Evolutionary conservation across 2,888 invertebrate species (phyloP).

Genomic region (Vannuccia rotundouncinata): DNA sequence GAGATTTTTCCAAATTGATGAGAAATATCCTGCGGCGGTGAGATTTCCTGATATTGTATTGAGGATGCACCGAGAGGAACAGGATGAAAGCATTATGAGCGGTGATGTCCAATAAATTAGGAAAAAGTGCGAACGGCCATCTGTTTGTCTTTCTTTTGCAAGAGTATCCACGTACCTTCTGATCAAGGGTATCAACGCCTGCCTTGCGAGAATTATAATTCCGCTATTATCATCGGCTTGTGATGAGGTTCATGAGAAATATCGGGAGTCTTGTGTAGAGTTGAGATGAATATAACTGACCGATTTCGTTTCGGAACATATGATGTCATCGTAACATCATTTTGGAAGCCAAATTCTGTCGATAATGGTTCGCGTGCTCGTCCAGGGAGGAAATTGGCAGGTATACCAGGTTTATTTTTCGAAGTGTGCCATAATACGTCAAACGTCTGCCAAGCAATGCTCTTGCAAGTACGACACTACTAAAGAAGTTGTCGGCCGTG

Average conservation of each 20-base stretch:
- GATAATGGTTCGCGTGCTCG: slow-evolving; percentile 15
- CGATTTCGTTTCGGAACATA: slow-evolving; percentile 5
- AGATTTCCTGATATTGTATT: slow-evolving; percentile 2
- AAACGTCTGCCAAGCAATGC: slow-evolving; percentile 11
- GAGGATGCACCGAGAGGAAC: slow-evolving; percentile 3
- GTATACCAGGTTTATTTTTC: slow-evolving; percentile 25
- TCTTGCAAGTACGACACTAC: not conserved
- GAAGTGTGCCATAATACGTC: slow-evolving; percentile 14
- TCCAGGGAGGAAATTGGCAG: slow-evolving; percentile 21
- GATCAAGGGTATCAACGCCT: slow-evolving; percentile 25
- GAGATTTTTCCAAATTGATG: slow-evolving; percentile 14
- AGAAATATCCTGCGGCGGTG: slow-evolving; percentile 10
- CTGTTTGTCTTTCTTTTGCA: slow-evolving; percentile 32
- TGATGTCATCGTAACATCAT: slow-evolving; percentile 18
- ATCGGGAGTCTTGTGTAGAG: not conserved
- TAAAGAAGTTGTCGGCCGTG: slow-evolving; percentile 36
- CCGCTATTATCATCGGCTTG: slow-evolving; percentile 11
- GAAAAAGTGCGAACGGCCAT: slow-evolving; percentile 15
- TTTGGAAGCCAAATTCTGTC: slow-evolving; percentile 5
- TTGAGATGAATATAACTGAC: slow-evolving; percentile 25
- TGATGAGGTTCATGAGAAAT: slow-evolving; percentile 12
- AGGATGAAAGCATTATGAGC: slow-evolving; percentile 24
- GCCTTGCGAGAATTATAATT: slow-evolving; percentile 17
- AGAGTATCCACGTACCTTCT: not conserved
- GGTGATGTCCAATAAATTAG: slow-evolving; percentile 3